Conservation (phyloP, 2,888 invertebrate species). For the Andrena marginata region DNA sequence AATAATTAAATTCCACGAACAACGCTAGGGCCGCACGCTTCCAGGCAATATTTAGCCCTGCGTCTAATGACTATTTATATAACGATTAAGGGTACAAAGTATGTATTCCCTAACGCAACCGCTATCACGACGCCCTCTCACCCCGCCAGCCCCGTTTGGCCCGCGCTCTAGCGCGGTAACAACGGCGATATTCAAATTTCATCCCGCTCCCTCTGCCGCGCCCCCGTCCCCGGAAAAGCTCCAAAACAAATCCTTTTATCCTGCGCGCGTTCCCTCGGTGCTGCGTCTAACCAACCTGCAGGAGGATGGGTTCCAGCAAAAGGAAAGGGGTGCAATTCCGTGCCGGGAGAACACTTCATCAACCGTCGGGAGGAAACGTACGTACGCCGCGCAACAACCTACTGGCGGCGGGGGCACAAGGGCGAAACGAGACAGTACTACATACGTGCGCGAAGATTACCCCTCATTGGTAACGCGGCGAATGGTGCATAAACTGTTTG, state of each 20-base stretch:
- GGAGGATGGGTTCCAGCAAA: conserved; percentile 43
- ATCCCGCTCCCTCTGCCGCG: conserved; percentile 15
- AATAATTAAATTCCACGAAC: conserved; percentile 36
- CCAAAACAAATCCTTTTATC: conserved; percentile 66
- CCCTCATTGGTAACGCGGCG: neutral
- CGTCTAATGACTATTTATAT: conserved; percentile 59
- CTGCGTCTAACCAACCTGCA: conserved; percentile 25
- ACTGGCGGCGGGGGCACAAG: neutral
- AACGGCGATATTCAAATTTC: conserved; percentile 64
- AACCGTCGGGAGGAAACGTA: conserved; percentile 42
- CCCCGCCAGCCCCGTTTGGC: neutral
- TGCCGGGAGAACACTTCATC: conserved; percentile 64
- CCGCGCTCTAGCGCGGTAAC: conserved; percentile 16
- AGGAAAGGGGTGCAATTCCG: conserved; percentile 64
- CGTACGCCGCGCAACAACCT: conserved; percentile 44
- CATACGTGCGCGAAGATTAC: neutral
- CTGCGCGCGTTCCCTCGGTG: conserved; percentile 35
- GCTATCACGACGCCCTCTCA: conserved; percentile 34
- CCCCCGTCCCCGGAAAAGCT: conserved; percentile 18
- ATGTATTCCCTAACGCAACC: conserved; percentile 48
- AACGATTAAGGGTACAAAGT: conserved; percentile 58
- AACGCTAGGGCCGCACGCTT: neutral
- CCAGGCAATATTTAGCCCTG: conserved; percentile 44
- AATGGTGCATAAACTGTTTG: conserved; percentile 60
- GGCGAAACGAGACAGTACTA: neutral